Evolutionary conservation across 92 coral and sea anemone species (phyloP).

Genomic region (Epizoanthus ramosus): DNA sequence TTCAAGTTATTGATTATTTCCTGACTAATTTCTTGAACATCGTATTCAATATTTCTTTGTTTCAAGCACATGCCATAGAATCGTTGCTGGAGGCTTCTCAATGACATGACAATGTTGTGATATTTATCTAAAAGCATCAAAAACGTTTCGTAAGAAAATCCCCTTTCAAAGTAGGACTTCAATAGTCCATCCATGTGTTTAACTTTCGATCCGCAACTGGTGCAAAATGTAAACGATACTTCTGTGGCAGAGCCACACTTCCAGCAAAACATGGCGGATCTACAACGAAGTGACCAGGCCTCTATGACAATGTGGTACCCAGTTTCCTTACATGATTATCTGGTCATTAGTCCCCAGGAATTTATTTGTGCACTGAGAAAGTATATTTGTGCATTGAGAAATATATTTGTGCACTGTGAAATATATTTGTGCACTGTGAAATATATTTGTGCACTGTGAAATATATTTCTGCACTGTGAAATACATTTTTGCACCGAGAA

Average conservation of each 20-base stretch:
- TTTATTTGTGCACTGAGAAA: too few relatives aligned
- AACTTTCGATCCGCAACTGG: slow-evolving; percentile 25
- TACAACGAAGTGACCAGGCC: too few relatives aligned
- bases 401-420: too few relatives aligned
- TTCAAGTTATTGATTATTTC: slow-evolving; percentile 43
- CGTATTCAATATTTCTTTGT: slow-evolving; percentile 44
- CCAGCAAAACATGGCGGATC: slow-evolving; percentile 14
- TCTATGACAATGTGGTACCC: too few relatives aligned
- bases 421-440: too few relatives aligned
- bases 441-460: too few relatives aligned
- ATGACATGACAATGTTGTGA: slow-evolving; percentile 41
- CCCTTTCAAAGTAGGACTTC: slow-evolving; percentile 43
- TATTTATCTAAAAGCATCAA: slow-evolving; percentile 39
- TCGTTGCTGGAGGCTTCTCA: slow-evolving; percentile 23
- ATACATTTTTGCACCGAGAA: too few relatives aligned
- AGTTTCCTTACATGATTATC: too few relatives aligned
- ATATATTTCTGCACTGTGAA: too few relatives aligned
- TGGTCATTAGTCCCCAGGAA: too few relatives aligned
- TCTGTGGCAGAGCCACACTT: slow-evolving; percentile 27
- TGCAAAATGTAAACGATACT: slow-evolving; percentile 21
- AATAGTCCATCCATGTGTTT: slow-evolving; percentile 34
- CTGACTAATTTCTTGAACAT: slow-evolving; percentile 45
- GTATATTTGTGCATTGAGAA: too few relatives aligned
- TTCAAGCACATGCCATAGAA: slow-evolving; percentile 19
- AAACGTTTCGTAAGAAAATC: slow-evolving; percentile 28